Evolutionary conservation across 1,140 invertebrate species (phyloP), one percentile per base, ranked within the genome.

Genomic region (Ceratoteleas bidentatus): DNA sequence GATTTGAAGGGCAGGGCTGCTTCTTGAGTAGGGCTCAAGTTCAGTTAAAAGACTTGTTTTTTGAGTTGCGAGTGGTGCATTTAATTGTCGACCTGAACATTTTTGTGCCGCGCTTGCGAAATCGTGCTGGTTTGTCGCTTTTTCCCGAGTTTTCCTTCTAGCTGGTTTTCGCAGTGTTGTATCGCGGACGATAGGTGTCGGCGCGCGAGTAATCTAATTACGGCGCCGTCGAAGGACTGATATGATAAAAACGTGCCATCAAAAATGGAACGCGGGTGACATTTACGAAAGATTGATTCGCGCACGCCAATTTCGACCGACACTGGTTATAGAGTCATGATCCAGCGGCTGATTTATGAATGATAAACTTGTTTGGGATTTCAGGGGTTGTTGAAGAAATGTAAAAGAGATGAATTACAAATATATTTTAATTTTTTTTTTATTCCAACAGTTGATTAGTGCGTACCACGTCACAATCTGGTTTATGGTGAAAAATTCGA

Each of bases 221-320:
- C n/a, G 14, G 34, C 36, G 45, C 7, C 45, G 45, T 57, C 36
- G 36, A 40, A 57, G 36, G 36, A 8, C 15, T 9, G 34, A 40
- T 43, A 11, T 57, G 6, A 40, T 40, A 40, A 40, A 57, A 40
- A 40, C 54, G 45, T 33, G 10, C 33, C 45, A 47, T 60, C 24
- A 70, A 52, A 70, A 52, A 58, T 60, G 34, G 16, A 70, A n/a
- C 56, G 33, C 49, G 40, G 14, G 9, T 68, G 53, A 40, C 33
- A 50, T 58, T 69, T 50, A 58, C 14, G 14, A 69, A 54, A 57
- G 40, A 69, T 58, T 57, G 43, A 47, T 69, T 70, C 15, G 13
- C 0, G 52, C 34, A 10, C 8, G 34, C 65, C 58, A 62, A 54
- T 56, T 72, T 47, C 11, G 45, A 40, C 13, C 50, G 13, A 54